Conservation (phyloP, 2,113 vertebrate species). For the Notothenia rossii region DNA sequence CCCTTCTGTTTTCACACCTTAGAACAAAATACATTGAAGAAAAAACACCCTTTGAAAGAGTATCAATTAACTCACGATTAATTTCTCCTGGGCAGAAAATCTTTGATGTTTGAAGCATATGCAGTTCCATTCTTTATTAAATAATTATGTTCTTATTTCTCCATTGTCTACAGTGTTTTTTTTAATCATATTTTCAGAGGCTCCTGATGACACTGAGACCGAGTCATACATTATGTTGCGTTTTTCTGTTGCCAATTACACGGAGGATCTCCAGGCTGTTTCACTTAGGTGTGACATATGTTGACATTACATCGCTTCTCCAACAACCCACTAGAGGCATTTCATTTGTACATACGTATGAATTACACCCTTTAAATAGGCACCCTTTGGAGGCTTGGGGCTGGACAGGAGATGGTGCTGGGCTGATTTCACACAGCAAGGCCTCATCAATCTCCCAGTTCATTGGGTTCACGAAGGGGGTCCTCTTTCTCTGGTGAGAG, state of each 20-base stretch:
- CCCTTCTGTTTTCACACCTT: constrained; percentile 32
- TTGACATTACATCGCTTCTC: constrained; percentile 40
- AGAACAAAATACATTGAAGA: background rate
- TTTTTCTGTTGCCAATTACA: constrained; percentile 50
- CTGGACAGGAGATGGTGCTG: constrained; percentile 39
- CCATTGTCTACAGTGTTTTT: background rate
- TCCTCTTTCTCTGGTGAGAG: constrained; percentile 68
- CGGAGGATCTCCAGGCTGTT: constrained; percentile 47
- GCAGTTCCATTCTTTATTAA: constrained; percentile 15
- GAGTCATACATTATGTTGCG: constrained; percentile 32
- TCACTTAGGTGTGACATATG: constrained; percentile 58
- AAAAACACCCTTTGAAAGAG: constrained; percentile 20
- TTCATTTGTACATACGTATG: constrained; percentile 66
- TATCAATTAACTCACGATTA: constrained; percentile 35
- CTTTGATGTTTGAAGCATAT: constrained; percentile 17
- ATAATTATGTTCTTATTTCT: background rate
- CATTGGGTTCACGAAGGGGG: constrained; percentile 73
- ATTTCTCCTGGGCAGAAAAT: constrained; percentile 32
- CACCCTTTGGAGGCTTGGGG: constrained; percentile 36
- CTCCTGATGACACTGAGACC: constrained; percentile 16
- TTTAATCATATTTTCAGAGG: constrained; percentile 25
- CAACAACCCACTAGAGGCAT: constrained; percentile 38
- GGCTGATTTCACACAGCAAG: constrained; percentile 48
- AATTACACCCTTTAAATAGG: constrained; percentile 64
- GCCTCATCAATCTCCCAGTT: constrained; percentile 78